A percentile compares a stretch with the other conserved stretches of the same genome.
phyloP scores from a whole-genome alignment of 2,797 vertebrate species.

The Macrochelys suwanniensis region DNA sequence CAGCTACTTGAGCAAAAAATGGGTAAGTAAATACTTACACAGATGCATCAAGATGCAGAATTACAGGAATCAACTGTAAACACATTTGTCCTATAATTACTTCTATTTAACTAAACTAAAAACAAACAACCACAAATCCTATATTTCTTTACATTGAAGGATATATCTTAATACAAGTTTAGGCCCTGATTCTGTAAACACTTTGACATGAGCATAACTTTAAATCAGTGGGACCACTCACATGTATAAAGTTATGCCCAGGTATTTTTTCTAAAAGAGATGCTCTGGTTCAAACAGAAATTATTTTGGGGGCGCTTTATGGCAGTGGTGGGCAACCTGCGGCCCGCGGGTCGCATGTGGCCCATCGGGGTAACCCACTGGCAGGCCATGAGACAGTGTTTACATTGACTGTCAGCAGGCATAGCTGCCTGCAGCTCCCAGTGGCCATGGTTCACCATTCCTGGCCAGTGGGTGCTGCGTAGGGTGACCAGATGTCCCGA shows the following conservation, averaged over 20 bases:
- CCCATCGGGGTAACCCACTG: too few species aligned
- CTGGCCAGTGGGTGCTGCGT: too few species aligned
- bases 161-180: too few species aligned
- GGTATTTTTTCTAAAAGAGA: not conserved
- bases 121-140: not conserved
- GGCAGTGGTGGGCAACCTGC: too few species aligned
- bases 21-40: not conserved
- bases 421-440: too few species aligned
- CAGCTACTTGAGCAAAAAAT: not conserved
- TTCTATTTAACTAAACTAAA: not conserved
- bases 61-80: not conserved
- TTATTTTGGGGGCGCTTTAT: too few species aligned
- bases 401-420: too few species aligned
- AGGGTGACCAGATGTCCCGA: too few species aligned
- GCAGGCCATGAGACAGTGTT: too few species aligned
- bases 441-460: too few species aligned
- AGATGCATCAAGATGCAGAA: not conserved
- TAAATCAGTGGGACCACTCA: not conserved
- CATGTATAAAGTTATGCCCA: not conserved
- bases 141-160: not conserved
- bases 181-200: not conserved
- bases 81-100: not conserved
- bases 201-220: not conserved
- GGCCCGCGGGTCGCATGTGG: too few species aligned
- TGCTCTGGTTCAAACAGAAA: not conserved